phyloP scores from a whole-genome alignment of 2,888 invertebrate species.

The Drosophila leonis region DNA sequence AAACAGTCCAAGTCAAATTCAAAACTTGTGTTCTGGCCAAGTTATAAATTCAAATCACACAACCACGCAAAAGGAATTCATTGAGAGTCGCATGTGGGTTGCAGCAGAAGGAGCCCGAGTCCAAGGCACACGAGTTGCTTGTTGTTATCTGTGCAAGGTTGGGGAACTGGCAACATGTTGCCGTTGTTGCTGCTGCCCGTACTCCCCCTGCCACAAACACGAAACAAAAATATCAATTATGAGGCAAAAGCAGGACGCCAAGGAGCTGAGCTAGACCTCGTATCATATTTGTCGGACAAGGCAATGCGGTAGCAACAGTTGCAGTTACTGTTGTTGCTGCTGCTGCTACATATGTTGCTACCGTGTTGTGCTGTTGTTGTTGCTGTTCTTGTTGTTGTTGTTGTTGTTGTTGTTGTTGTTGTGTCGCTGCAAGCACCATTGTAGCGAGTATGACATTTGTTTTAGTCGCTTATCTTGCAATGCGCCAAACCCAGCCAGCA shows the following conservation, averaged over 20 bases:
- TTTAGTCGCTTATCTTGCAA: constrained; percentile 73
- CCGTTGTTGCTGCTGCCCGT: constrained; percentile 21
- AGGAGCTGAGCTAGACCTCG: constrained; percentile 52
- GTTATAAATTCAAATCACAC: constrained; percentile 80
- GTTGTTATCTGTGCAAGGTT: constrained; percentile 64
- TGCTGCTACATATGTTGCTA: constrained; percentile 73
- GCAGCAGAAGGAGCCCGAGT: constrained; percentile 28
- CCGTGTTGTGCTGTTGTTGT: constrained; percentile 58
- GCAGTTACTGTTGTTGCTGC: constrained; percentile 37
- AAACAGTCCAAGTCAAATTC: constrained; percentile 26
- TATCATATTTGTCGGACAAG: constrained; percentile 79
- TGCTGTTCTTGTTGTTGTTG: constrained; percentile 38
- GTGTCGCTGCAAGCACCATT: constrained; percentile 40
- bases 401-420: constrained; percentile 40
- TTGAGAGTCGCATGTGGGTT: constrained; percentile 57
- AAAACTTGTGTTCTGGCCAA: constrained; percentile 61
- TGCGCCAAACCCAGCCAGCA: constrained; percentile 49
- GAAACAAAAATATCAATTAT: constrained; percentile 77
- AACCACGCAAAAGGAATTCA: constrained; percentile 75
- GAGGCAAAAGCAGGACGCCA: constrained; percentile 70
- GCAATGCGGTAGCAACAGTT: constrained; percentile 58
- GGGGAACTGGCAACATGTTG: constrained; percentile 59
- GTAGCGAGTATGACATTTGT: constrained; percentile 74
- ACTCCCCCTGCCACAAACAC: constrained; percentile 31
- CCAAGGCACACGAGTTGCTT: constrained; percentile 63